Base-by-base conservation (phyloP, 2,888 invertebrate species). In the Isotomurus palustris region DNA sequence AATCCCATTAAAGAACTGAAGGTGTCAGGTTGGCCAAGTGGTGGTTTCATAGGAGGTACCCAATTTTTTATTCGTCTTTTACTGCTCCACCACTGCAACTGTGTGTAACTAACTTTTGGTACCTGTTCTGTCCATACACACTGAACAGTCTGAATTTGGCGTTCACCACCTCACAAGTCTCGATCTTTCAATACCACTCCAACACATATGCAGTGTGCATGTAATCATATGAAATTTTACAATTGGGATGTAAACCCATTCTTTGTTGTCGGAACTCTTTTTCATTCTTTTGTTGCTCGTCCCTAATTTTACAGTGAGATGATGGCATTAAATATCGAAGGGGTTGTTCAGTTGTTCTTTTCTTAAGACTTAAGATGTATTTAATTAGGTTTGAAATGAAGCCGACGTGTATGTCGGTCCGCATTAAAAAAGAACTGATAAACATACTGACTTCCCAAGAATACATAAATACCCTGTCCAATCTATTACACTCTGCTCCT, bases 351-450 rank as follows among this genome's bases (percentile, higher is more conserved):
- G 49, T n/a, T n/a, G n/a, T 53, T 51, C 53, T 53, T 56, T 44
- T 53, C 50, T 60, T 61, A 61, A 61, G 51, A 29, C 54, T 50
- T 61, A 61, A 61, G 57, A 57, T 61, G 61, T 57, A 61, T 61
- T 61, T 61, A 61, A 61, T 61, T 61, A 61, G 61, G 49, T 45
- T 47, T 61, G 61, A 57, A 57, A 57, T 61, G 61, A 60, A 57
- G 61, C 61, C 61, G 61, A 57, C 61, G 25, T 52, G 53, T 61
- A 56, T 61, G 61, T 61, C 61, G 61, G 61, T 51, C 45, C 38
- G 57, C 48, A 61, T 61, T 54, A 61, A 49, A 49, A 28, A 32
- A 12, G 8, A 32, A 32, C 12, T 27, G 8, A 12, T 47, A 29
- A 29, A 43, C 50, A 45, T 41, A 8, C 38, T 51, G 32, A 29